phyloP scores from a whole-genome alignment of 2,797 vertebrate species.

The Leuciscus waleckii region DNA sequence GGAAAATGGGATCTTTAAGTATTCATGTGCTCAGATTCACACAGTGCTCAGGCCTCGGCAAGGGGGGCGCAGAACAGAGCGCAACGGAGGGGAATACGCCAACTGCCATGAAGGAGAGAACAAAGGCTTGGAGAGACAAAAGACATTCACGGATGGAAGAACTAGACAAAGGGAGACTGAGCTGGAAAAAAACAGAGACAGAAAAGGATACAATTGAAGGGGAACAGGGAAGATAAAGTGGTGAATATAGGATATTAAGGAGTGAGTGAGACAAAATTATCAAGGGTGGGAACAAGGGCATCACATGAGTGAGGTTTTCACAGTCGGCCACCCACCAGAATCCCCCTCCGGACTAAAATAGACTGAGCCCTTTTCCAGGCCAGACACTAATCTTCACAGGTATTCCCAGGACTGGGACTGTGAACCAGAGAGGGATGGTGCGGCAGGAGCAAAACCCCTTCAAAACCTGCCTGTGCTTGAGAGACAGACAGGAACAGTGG shows the following conservation, averaged over 20 bases:
- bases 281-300: constrained; percentile 9
- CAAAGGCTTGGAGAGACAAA: constrained; percentile 49
- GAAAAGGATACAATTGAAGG: neutral
- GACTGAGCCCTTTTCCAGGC: constrained; percentile 50
- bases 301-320: constrained; percentile 49
- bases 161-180: constrained; percentile 11
- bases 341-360: constrained; percentile 39
- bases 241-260: constrained; percentile 33
- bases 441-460: constrained; percentile 36
- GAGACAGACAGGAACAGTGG: constrained; percentile 19
- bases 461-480: constrained; percentile 11
- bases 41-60: constrained; percentile 41
- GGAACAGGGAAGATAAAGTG: constrained; percentile 23
- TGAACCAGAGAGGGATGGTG: constrained; percentile 40
- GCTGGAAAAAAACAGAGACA: neutral
- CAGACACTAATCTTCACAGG: constrained; percentile 56
- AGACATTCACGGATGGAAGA: constrained; percentile 22
- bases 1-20: constrained; percentile 65
- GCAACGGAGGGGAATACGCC: constrained; percentile 18
- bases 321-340: constrained; percentile 35
- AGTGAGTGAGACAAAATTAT: constrained; percentile 39
- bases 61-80: neutral
- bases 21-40: constrained; percentile 53
- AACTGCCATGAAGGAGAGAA: constrained; percentile 36
- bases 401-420: constrained; percentile 50